A percentile compares a stretch with the other conserved stretches of the same genome.
phyloP scores from a whole-genome alignment of 2,797 vertebrate species.

The Danio tinwini region DNA sequence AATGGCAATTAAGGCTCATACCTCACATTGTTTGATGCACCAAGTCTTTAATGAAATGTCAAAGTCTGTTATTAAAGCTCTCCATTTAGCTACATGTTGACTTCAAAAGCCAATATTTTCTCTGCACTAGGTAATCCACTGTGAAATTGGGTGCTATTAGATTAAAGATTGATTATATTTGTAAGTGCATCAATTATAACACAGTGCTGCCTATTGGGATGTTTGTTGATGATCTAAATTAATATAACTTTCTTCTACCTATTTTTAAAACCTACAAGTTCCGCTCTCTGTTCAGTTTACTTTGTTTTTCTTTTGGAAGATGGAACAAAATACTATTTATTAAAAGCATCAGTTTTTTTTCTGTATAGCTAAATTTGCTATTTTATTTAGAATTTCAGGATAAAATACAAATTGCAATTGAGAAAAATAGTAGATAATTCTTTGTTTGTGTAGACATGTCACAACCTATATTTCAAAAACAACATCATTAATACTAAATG shows the following conservation, averaged over 20 bases:
- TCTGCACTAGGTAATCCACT: constrained; percentile 76
- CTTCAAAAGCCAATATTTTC: constrained; percentile 59
- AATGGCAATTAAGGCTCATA: constrained; percentile 46
- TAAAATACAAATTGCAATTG: neutral
- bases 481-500: constrained; percentile 21
- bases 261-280: constrained; percentile 8
- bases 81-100: constrained; percentile 63
- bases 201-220: constrained; percentile 35
- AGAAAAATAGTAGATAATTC: constrained; percentile 5
- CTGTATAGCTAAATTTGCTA: constrained; percentile 10
- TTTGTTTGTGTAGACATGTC: constrained; percentile 13
- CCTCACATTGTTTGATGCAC: constrained; percentile 50
- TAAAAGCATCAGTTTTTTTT: neutral
- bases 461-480: neutral
- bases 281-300: constrained; percentile 12
- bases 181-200: constrained; percentile 55
- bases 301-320: neutral
- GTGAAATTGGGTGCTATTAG: constrained; percentile 85
- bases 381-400: neutral
- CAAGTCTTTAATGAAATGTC: constrained; percentile 42
- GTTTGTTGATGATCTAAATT: constrained; percentile 29
- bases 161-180: constrained; percentile 63
- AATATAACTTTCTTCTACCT: neutral
- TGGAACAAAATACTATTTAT: constrained; percentile 20
- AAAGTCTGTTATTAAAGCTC: constrained; percentile 52